phyloP scores from a whole-genome alignment of 2,113 vertebrate genomes.

The Seriola quinqueradiata region DNA sequence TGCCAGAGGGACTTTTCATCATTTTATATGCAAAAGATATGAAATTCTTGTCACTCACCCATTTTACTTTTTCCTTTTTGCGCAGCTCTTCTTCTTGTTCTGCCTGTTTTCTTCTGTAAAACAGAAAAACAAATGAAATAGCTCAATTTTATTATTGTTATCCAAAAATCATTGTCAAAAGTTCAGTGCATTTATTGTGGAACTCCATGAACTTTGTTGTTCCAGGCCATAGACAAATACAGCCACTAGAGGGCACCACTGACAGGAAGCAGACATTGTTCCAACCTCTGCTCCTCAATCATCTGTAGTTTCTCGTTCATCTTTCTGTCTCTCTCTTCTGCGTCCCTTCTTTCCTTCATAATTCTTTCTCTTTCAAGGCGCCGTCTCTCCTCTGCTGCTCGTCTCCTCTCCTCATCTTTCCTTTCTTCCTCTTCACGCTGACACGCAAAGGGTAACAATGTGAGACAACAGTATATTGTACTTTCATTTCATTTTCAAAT shows the following conservation, averaged over 20 bases:
- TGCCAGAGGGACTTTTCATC: not conserved
- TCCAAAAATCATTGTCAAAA: not conserved
- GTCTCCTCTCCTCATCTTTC: slow-evolving; percentile 86
- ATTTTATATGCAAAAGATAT: not conserved
- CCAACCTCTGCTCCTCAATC: slow-evolving; percentile 88
- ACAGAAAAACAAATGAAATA: slow-evolving; percentile 14
- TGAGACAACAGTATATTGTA: not conserved
- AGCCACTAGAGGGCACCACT: slow-evolving; percentile 32
- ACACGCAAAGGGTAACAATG: slow-evolving; percentile 4
- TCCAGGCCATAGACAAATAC: not conserved
- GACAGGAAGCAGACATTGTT: not conserved
- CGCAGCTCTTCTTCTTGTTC: slow-evolving; percentile 79
- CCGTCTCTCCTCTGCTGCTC: slow-evolving; percentile 83
- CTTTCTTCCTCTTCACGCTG: slow-evolving; percentile 88
- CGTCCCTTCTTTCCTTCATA: slow-evolving; percentile 84
- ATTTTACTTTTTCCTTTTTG: slow-evolving; percentile 80
- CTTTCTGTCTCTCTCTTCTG: slow-evolving; percentile 87
- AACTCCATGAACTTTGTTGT: not conserved
- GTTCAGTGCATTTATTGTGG: too few relatives aligned
- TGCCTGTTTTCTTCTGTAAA: slow-evolving; percentile 80
- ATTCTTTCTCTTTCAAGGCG: slow-evolving; percentile 85
- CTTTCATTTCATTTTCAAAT: slow-evolving; percentile 1
- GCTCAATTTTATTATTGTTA: not conserved
- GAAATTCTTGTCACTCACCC: slow-evolving; percentile 75
- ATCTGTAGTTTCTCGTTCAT: slow-evolving; percentile 86